Conservation (phyloP, 2,888 invertebrate species). For the Hyposoter didymator region DNA sequence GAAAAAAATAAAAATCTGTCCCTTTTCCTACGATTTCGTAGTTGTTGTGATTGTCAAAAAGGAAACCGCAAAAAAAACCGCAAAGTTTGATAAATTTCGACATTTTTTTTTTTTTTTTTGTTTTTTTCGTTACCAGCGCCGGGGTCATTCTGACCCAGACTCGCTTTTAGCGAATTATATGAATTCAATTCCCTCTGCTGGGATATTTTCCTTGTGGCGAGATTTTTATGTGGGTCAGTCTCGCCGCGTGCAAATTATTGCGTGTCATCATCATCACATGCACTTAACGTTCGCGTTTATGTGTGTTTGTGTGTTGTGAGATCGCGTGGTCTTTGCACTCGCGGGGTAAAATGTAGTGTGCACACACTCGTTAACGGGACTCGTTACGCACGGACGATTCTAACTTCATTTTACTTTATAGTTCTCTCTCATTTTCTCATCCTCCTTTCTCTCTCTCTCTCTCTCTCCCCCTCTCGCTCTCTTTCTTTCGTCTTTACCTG, state of each 20-base stretch:
- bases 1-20: neutral
- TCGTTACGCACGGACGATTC: slow-evolving; percentile 58
- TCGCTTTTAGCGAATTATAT: neutral
- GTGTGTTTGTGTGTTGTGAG: slow-evolving; percentile 1
- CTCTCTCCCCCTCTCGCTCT: slow-evolving; percentile 16
- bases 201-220: slow-evolving; percentile 12
- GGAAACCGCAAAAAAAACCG: neutral
- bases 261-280: slow-evolving; percentile 68
- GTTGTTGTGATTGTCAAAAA: neutral
- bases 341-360: slow-evolving; percentile 45
- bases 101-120: neutral
- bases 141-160: neutral
- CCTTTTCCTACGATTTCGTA: neutral
- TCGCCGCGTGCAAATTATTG: slow-evolving; percentile 54
- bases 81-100: neutral
- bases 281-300: slow-evolving; percentile 13
- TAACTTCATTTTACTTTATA: slow-evolving; percentile 32
- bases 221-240: slow-evolving; percentile 59
- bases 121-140: neutral
- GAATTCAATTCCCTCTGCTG: neutral
- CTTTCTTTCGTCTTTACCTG: slow-evolving; percentile 37
- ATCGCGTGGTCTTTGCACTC: slow-evolving; percentile 60
- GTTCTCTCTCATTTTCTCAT: slow-evolving; percentile 17
- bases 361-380: slow-evolving; percentile 70
- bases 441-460: slow-evolving; percentile 12